Evolutionary conservation across 2,113 vertebrate genomes (phyloP), one percentile per base, ranked within the genome.

Genomic region (Urocitellus parryii): DNA sequence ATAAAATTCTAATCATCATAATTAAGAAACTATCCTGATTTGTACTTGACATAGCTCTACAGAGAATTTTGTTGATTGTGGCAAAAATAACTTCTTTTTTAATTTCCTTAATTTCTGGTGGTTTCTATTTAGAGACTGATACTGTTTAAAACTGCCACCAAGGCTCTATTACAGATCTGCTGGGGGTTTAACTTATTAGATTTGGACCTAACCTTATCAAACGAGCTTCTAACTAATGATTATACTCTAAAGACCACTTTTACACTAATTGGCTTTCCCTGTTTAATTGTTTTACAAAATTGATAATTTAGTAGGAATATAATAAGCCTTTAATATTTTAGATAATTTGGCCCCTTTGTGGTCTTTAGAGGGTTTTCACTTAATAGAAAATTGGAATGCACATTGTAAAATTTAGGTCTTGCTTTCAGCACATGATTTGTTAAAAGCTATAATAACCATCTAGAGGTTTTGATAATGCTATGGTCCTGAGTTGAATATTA

Each of bases 241-340:
- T 98, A 98, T 98, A 97, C 97, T 98, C 97, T 80, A 76, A 98
- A 97, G 97, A 94, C 97, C 73, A 91, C 97, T 98, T 95, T 83
- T 91, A 78, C 85, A 96, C 96, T 98, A 98, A 98, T 98, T 98
- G 96, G 92, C 86, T 97, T 97, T 97, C 94, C 96, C 97, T 96
- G 96, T 98, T 98, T 96, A 92, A 97, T 93, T 98, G 97, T 98
- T 97, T 94, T 97, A 95, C 94, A 95, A 98, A 98, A 97, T 94
- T 98, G 94, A 97, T 97, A 98, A 97, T 98, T 98, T 98, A 98
- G 96, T 97, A 94, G 98, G 98, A 98, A 90, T 98, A 97, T 97
- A 98, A 98, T 97, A 98, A 90, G 39, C 61, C 91, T 98, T 98
- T 95, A 96, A 90, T 97, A 83, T 98, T 87, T 97, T 95, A 96